A percentile compares a stretch with the other conserved stretches of the same genome.
Evolutionary conservation across 2,888 invertebrate species (phyloP).

Genomic region (Abrostola tripartita): DNA sequence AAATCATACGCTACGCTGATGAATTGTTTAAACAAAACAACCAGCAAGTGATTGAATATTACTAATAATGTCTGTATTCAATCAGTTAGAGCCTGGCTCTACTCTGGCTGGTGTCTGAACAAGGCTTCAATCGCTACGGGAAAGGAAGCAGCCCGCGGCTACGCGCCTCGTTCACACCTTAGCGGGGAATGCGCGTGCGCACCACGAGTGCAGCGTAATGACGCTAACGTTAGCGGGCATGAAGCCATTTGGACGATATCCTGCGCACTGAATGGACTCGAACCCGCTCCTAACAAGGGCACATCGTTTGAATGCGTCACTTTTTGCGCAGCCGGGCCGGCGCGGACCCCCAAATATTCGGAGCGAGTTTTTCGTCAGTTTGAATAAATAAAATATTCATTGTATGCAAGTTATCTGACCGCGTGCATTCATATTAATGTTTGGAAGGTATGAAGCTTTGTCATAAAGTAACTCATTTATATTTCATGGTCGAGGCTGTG

Average conservation of each 20-base stretch:
- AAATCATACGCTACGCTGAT: neutral
- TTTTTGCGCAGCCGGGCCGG: conserved; percentile 64
- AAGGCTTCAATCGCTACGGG: conserved; percentile 1
- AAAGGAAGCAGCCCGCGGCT: conserved; percentile 18
- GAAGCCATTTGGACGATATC: conserved; percentile 48
- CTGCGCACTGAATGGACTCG: conserved; percentile 39
- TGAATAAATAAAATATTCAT: conserved; percentile 83
- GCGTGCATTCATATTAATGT: conserved; percentile 57
- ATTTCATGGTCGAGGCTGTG: conserved; percentile 30
- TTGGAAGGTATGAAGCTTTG: conserved; percentile 51
- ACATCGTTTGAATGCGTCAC: conserved; percentile 66
- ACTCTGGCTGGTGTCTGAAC: conserved; percentile 1
- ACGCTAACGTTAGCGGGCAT: conserved; percentile 37
- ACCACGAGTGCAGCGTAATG: conserved; percentile 42
- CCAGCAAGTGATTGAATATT: neutral
- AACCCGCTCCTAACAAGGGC: conserved; percentile 58
- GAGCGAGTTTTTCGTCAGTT: conserved; percentile 69
- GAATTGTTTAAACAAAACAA: neutral
- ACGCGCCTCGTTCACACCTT: conserved; percentile 26
- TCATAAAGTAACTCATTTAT: conserved; percentile 50
- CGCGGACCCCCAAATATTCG: conserved; percentile 53
- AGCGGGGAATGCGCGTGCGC: conserved; percentile 26
- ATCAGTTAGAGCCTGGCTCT: neutral
- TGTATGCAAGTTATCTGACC: conserved; percentile 59
- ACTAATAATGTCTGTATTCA: conserved; percentile 5